A percentile compares a stretch with the other conserved stretches of the same genome.
phyloP scores from a whole-genome alignment of 2,888 invertebrate genomes.

The Limenitis camilla region DNA sequence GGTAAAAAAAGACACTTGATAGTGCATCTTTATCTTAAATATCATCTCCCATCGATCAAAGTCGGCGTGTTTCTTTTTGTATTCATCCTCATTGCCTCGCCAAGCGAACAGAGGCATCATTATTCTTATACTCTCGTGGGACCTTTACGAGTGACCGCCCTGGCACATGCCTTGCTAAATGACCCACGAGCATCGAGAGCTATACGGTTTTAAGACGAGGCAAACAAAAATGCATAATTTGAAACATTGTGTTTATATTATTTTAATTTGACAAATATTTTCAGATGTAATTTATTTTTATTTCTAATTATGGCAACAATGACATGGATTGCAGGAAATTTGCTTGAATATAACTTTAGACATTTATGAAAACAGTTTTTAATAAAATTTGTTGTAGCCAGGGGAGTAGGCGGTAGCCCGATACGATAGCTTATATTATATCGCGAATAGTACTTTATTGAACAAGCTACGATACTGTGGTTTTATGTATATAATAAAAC shows the following conservation, averaged over 20 bases:
- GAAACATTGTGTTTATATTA: neutral
- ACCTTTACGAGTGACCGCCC: conserved; percentile 26
- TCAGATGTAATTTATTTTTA: no score
- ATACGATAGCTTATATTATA: no score
- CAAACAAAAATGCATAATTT: neutral
- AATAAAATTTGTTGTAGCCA: no score
- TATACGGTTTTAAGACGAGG: conserved; percentile 3
- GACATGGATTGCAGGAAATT: no score
- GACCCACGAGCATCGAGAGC: conserved; percentile 20
- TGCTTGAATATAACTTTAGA: neutral
- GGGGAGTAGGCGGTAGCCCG: no score
- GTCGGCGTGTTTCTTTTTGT: conserved; percentile 20
- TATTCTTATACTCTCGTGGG: conserved; percentile 17
- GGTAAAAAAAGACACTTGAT: neutral
- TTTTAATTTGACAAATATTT: no score
- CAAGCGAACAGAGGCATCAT: conserved; percentile 18
- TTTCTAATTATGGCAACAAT: no score
- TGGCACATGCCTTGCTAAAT: conserved; percentile 21
- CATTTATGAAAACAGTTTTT: conserved; percentile 1
- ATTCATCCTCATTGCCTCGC: conserved; percentile 15
- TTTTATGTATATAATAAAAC: no score
- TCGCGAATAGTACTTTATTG: no score
- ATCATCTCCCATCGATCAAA: conserved; percentile 18
- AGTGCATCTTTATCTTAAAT: conserved; percentile 9
- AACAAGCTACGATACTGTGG: no score